Evolutionary conservation across 2,113 vertebrate species (phyloP).

Genomic region (Vombatus ursinus): DNA sequence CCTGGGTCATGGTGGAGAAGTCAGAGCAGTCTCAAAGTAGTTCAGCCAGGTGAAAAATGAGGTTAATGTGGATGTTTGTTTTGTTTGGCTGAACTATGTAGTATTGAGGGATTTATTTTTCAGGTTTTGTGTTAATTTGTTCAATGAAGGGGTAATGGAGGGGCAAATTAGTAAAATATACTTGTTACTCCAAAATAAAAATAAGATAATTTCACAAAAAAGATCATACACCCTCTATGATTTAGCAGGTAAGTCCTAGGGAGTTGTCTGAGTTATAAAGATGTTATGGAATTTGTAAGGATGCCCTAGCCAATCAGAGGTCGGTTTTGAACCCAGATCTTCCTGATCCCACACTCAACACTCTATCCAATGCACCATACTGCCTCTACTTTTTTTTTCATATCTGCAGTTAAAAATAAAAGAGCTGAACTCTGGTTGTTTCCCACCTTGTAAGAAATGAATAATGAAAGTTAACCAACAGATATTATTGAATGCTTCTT

Average conservation of each 20-base stretch:
- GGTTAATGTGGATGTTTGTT: background rate
- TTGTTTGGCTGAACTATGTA: background rate
- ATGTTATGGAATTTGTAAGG: background rate
- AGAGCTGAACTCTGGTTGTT: slow-evolving; percentile 31
- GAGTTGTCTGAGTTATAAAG: background rate
- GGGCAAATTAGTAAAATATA: background rate
- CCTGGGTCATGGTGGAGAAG: background rate
- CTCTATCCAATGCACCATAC: no score
- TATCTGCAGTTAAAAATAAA: background rate
- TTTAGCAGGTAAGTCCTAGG: background rate
- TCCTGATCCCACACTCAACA: background rate
- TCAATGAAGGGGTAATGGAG: background rate
- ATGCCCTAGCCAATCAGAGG: background rate
- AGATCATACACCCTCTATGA: background rate
- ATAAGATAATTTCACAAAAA: background rate
- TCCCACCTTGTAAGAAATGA: background rate
- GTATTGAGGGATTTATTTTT: background rate
- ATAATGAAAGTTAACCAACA: background rate
- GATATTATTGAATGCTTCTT: background rate
- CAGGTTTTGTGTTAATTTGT: background rate
- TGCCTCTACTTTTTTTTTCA: background rate
- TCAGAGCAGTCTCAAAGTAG: background rate
- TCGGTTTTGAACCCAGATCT: background rate
- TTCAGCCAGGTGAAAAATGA: background rate
- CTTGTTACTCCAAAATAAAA: background rate